Conservation (phyloP, 30 jellyfish, hydroid and myxozoan genomes). For the Aurelia aurita region DNA sequence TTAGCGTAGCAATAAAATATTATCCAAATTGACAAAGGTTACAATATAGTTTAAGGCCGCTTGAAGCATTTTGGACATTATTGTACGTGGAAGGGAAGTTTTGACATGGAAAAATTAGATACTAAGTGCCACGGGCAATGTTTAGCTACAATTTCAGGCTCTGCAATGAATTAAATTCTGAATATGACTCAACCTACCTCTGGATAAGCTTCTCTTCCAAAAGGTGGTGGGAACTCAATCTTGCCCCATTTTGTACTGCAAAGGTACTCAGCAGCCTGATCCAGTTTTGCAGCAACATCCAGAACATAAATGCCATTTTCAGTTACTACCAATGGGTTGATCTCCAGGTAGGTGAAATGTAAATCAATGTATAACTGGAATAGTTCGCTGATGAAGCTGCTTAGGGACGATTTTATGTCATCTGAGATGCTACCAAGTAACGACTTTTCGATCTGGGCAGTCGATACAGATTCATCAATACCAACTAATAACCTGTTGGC, state of each 20-base stretch:
- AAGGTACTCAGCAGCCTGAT: slow-evolving; percentile 90
- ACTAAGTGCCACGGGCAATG: too few relatives aligned
- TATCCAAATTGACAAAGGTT: too few relatives aligned
- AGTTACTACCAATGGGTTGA: slow-evolving; percentile 87
- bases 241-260: slow-evolving; percentile 93
- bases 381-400: slow-evolving; percentile 60
- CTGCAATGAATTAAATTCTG: not conserved
- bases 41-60: too few relatives aligned
- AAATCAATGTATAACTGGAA: slow-evolving; percentile 57
- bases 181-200: slow-evolving; percentile 44
- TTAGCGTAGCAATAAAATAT: too few relatives aligned
- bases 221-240: slow-evolving; percentile 87
- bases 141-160: too few relatives aligned
- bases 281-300: slow-evolving; percentile 96
- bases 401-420: slow-evolving; percentile 43
- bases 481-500: slow-evolving; percentile 69
- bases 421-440: slow-evolving; percentile 60
- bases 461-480: slow-evolving; percentile 44
- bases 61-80: too few relatives aligned
- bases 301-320: slow-evolving; percentile 76
- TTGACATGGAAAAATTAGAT: too few relatives aligned
- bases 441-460: slow-evolving; percentile 49
- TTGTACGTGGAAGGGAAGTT: too few relatives aligned
- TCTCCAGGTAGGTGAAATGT: slow-evolving; percentile 89
- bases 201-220: slow-evolving; percentile 94